Evolutionary conservation across 2,797 vertebrate genomes (phyloP).

Genomic region (Phyllotis vaccarum): DNA sequence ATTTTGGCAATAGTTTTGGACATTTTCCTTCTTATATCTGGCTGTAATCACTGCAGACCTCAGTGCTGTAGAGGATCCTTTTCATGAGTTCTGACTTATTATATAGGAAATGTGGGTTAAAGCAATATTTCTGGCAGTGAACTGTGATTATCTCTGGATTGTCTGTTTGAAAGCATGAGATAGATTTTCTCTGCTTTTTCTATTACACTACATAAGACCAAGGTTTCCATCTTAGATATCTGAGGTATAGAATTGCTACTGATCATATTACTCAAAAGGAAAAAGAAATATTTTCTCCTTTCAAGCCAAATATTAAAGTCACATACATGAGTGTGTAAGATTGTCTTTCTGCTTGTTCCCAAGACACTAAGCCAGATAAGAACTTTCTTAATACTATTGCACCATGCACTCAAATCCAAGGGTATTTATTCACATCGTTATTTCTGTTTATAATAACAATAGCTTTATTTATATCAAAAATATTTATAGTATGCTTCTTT

Average conservation of each 20-base stretch:
- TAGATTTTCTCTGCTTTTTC: constrained; percentile 73
- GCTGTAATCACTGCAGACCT: not conserved
- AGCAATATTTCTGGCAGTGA: constrained; percentile 71
- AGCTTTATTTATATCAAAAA: not conserved
- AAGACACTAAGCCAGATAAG: constrained; percentile 9
- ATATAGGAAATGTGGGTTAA: constrained; percentile 70
- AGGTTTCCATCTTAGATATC: constrained; percentile 72
- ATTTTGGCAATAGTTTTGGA: constrained; percentile 18
- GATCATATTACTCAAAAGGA: constrained; percentile 64
- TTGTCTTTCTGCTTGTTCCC: constrained; percentile 50
- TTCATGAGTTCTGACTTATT: constrained; percentile 38
- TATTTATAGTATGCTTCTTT: not conserved
- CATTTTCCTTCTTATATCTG: not conserved
- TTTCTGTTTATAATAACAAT: constrained; percentile 29
- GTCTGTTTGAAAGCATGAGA: constrained; percentile 72
- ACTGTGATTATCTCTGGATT: constrained; percentile 75
- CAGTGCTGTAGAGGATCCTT: constrained; percentile 34
- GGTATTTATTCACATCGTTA: not conserved
- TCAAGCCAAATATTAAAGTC: constrained; percentile 69
- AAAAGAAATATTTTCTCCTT: constrained; percentile 46
- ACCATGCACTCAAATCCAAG: not conserved
- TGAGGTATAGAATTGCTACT: constrained; percentile 70
- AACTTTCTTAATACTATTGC: constrained; percentile 8
- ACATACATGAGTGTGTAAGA: not conserved
- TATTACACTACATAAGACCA: constrained; percentile 60